phyloP scores from a whole-genome alignment of 2,888 invertebrate genomes.

The Apotomis turbidana region DNA sequence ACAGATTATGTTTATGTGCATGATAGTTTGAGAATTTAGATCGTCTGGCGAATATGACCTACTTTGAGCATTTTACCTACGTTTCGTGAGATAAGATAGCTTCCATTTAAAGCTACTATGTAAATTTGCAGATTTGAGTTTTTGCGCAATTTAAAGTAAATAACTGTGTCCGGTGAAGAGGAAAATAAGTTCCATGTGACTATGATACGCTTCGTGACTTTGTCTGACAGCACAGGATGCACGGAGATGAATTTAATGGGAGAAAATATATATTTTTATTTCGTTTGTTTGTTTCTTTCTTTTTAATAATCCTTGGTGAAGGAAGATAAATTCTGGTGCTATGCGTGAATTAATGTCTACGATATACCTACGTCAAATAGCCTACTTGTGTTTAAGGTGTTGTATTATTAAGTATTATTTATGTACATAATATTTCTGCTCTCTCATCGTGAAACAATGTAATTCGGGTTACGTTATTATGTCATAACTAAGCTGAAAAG shows the following conservation, averaged over 20 bases:
- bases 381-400: too few relatives aligned
- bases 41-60: neutral
- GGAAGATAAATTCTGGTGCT: too few relatives aligned
- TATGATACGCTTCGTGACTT: conserved; percentile 19
- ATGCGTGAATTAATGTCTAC: too few relatives aligned
- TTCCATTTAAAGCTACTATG: neutral
- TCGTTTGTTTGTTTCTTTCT: too few relatives aligned
- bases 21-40: neutral
- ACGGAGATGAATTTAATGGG: neutral
- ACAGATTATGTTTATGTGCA: neutral
- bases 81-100: neutral
- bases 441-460: too few relatives aligned
- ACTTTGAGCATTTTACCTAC: neutral
- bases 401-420: too few relatives aligned
- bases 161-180: conserved; percentile 9
- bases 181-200: conserved; percentile 31
- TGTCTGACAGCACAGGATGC: conserved; percentile 15
- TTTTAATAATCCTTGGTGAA: too few relatives aligned
- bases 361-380: too few relatives aligned
- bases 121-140: neutral
- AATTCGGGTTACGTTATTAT: too few relatives aligned
- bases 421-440: too few relatives aligned
- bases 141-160: conserved; percentile 10
- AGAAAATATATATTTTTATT: too few relatives aligned
- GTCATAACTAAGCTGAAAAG: too few relatives aligned